phyloP scores from a whole-genome alignment of 2,888 invertebrate genomes.

The Folsomia manolachei region DNA sequence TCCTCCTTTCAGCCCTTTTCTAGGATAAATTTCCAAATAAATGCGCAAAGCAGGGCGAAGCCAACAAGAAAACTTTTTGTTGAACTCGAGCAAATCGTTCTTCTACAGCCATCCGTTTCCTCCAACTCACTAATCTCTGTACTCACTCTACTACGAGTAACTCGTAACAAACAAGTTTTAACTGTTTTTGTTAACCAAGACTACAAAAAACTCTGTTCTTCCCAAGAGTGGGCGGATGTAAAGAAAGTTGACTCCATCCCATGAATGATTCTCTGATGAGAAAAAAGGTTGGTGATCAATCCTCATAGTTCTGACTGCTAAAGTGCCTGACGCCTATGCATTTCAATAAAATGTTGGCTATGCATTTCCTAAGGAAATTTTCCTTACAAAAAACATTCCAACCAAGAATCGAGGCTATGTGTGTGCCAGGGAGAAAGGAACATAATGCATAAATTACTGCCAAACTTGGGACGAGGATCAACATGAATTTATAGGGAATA shows the following conservation, averaged over 20 bases:
- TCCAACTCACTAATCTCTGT: not conserved
- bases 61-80: not conserved
- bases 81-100: not conserved
- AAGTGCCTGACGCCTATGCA: conserved; percentile 19
- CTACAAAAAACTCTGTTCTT: no score
- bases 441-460: conserved; percentile 4
- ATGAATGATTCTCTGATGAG: conserved; percentile 25
- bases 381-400: conserved; percentile 8
- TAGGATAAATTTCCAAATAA: no score
- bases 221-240: not conserved
- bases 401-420: not conserved
- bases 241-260: conserved; percentile 14
- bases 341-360: conserved; percentile 10
- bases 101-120: not conserved
- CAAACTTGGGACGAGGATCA: conserved; percentile 10
- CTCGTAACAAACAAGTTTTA: not conserved
- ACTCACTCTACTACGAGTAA: no score
- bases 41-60: no score
- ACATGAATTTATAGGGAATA: conserved; percentile 11
- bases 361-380: conserved; percentile 2
- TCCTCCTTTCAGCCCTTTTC: no score
- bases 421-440: conserved; percentile 4
- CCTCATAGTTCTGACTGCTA: conserved; percentile 26
- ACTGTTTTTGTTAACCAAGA: not conserved
- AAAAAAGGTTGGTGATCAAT: conserved; percentile 29